Evolutionary conservation across 2,888 invertebrate species (phyloP).

Genomic region (Emmelina monodactyla): DNA sequence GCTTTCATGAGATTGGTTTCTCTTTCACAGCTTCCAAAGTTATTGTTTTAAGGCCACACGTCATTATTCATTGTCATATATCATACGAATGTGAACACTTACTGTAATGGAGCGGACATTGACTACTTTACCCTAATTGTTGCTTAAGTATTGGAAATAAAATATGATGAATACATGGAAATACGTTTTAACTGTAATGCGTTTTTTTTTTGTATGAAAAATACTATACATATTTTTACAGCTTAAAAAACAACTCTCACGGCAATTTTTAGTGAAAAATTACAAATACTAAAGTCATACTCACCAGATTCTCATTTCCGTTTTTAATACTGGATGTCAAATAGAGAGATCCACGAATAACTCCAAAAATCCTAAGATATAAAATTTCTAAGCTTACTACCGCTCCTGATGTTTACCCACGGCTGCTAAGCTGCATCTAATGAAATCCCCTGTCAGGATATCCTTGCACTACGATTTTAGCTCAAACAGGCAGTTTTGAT

Average conservation of each 20-base stretch:
- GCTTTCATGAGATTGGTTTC: constrained; percentile 51
- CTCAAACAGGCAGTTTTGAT: constrained; percentile 26
- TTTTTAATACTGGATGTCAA: background rate
- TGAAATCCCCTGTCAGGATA: constrained; percentile 62
- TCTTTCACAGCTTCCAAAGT: constrained; percentile 45
- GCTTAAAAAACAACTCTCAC: too few species aligned
- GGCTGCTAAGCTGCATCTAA: constrained; percentile 64
- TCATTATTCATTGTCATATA: constrained; percentile 56
- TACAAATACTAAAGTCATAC: constrained; percentile 11
- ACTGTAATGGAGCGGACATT: constrained; percentile 30
- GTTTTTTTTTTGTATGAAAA: too few species aligned
- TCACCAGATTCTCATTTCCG: background rate
- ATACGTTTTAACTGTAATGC: too few species aligned
- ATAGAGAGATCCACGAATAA: background rate
- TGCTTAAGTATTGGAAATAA: too few species aligned
- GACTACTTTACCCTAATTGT: too few species aligned
- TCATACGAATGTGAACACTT: constrained; percentile 41
- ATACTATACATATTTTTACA: too few species aligned
- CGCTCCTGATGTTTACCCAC: constrained; percentile 57
- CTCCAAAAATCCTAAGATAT: constrained; percentile 38
- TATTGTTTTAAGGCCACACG: constrained; percentile 53
- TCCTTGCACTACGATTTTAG: constrained; percentile 43
- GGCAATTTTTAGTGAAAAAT: too few species aligned
- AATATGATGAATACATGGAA: too few species aligned
- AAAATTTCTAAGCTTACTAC: constrained; percentile 45